A percentile compares a stretch with the other conserved stretches of the same genome.
Conservation (phyloP, 1,140 invertebrate species). For the Ips typographus region DNA sequence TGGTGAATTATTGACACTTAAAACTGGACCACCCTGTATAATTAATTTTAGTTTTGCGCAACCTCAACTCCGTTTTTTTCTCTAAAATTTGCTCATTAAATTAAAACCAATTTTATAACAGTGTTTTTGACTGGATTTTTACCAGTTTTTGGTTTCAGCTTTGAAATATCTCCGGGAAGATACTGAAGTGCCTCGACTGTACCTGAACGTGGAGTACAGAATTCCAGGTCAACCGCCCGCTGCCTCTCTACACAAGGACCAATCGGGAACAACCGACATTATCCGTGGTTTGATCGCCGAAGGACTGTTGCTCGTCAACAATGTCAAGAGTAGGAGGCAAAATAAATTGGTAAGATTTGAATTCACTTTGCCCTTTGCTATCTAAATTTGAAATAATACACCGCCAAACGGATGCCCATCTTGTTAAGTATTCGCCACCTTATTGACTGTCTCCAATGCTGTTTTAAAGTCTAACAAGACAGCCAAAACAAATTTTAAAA, state of each 20-base stretch:
- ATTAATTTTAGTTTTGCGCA: no score
- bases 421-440: no score
- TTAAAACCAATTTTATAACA: not conserved
- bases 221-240: constrained; percentile 63
- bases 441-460: no score
- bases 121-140: not conserved
- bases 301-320: constrained; percentile 82
- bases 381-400: no score
- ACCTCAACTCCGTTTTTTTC: no score
- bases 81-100: not conserved
- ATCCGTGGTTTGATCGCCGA: constrained; percentile 81
- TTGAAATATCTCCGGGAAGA: constrained; percentile 70
- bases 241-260: constrained; percentile 69
- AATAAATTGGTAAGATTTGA: constrained; percentile 65
- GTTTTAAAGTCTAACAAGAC: no score
- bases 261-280: constrained; percentile 77
- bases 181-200: constrained; percentile 62
- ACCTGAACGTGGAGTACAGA: constrained; percentile 74
- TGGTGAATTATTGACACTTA: no score
- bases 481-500: no score
- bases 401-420: no score
- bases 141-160: constrained; percentile 51
- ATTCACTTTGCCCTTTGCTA: no score
- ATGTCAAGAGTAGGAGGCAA: constrained; percentile 77
- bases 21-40: no score